Percentiles rank a stretch among this genome's conserved stretches.
Conservation (phyloP, 2,113 vertebrate genomes). For the Pterocles burchelli region DNA sequence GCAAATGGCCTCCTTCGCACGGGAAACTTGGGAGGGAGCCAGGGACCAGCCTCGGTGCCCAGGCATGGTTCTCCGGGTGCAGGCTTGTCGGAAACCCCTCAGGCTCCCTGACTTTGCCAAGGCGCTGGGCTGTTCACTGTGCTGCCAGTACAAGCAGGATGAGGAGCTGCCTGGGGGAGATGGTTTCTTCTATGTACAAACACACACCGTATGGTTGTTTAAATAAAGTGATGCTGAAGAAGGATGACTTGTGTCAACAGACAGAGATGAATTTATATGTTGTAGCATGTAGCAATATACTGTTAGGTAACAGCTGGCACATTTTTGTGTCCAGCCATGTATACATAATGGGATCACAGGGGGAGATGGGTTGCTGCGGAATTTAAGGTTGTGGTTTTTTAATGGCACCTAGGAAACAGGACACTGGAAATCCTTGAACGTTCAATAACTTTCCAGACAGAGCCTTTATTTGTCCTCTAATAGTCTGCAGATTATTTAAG, state of each 20-base stretch:
- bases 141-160: neutral
- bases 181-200: neutral
- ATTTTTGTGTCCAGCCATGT: neutral
- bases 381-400: neutral
- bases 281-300: neutral
- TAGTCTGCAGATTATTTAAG: neutral
- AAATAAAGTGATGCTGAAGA: neutral
- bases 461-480: neutral
- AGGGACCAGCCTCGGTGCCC: neutral
- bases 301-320: neutral
- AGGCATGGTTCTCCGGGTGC: neutral
- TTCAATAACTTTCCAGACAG: neutral
- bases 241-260: neutral
- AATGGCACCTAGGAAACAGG: neutral
- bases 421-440: neutral
- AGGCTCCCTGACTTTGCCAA: neutral
- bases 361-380: neutral
- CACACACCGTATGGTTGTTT: neutral
- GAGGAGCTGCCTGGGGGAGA: neutral
- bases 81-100: neutral
- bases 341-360: neutral
- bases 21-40: neutral
- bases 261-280: neutral
- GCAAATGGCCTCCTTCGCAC: neutral
- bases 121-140: accelerated